Evolutionary conservation across 2,113 vertebrate species (phyloP).

Genomic region (Miniopterus natalensis): DNA sequence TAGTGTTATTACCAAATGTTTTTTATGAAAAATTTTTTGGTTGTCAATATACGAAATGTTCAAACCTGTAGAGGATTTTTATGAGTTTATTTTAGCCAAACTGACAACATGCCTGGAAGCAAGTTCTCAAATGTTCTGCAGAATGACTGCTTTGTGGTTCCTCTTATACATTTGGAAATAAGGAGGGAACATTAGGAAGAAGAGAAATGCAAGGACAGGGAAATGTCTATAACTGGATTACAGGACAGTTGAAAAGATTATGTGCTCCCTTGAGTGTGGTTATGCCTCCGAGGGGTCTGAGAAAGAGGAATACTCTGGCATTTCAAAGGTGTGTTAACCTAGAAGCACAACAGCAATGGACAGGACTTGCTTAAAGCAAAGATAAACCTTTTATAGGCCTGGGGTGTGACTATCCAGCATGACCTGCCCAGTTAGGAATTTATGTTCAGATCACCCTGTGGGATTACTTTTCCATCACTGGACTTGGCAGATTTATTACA

Average conservation of each 20-base stretch:
- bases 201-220: not conserved
- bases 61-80: not conserved
- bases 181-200: not conserved
- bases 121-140: not conserved
- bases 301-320: not conserved
- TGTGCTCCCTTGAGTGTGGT: not conserved
- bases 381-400: not conserved
- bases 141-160: not conserved
- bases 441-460: not conserved
- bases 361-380: not conserved
- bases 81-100: not conserved
- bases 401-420: not conserved
- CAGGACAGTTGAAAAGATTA: not conserved
- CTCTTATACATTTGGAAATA: not conserved
- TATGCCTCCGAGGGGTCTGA: not conserved
- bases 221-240: not conserved
- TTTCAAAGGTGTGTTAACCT: not conserved
- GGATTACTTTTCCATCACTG: not conserved
- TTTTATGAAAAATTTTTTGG: constrained; percentile 11
- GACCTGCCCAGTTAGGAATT: not conserved
- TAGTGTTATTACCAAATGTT: not conserved
- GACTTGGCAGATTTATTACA: not conserved
- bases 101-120: not conserved
- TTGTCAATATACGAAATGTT: not conserved
- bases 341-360: not conserved